A percentile compares a stretch with the other conserved stretches of the same genome.
phyloP scores from a whole-genome alignment of 2,888 invertebrate genomes.

The Flexamia atlantica region DNA sequence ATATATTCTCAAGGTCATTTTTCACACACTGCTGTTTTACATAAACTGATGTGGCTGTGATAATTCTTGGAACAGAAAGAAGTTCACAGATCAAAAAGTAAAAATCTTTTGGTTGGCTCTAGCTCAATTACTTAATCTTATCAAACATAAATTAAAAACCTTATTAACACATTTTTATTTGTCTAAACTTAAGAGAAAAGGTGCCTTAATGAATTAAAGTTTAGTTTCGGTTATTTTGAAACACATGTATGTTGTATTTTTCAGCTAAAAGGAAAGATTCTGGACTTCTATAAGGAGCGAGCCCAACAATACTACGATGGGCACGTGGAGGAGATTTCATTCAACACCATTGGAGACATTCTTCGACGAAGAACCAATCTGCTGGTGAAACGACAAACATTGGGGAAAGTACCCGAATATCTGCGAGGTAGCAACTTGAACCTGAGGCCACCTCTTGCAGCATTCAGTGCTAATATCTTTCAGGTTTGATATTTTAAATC shows the following conservation, averaged over 20 bases:
- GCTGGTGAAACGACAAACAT: conserved; percentile 87
- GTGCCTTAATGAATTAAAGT: too few species aligned
- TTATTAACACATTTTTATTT: too few species aligned
- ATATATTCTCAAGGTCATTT: conserved; percentile 42
- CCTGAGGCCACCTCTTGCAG: conserved; percentile 87
- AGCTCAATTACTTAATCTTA: too few species aligned
- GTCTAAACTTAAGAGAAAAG: too few species aligned
- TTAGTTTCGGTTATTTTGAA: too few species aligned
- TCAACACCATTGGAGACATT: conserved; percentile 88
- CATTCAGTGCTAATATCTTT: conserved; percentile 89
- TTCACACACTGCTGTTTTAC: conserved; percentile 13
- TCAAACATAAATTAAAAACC: too few species aligned
- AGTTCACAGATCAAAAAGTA: neutral
- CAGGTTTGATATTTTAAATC: conserved; percentile 76
- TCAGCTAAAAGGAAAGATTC: conserved; percentile 84
- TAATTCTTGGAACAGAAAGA: neutral
- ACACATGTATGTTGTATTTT: too few species aligned
- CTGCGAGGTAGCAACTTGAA: conserved; percentile 85
- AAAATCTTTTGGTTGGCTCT: neutral
- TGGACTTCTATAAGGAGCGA: conserved; percentile 93
- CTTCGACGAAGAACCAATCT: conserved; percentile 90
- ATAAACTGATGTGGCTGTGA: neutral
- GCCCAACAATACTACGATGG: conserved; percentile 93
- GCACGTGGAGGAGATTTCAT: conserved; percentile 90
- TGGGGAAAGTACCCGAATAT: conserved; percentile 87